Conservation (phyloP, 2,113 vertebrate genomes). For the Apaloderma vittatum region DNA sequence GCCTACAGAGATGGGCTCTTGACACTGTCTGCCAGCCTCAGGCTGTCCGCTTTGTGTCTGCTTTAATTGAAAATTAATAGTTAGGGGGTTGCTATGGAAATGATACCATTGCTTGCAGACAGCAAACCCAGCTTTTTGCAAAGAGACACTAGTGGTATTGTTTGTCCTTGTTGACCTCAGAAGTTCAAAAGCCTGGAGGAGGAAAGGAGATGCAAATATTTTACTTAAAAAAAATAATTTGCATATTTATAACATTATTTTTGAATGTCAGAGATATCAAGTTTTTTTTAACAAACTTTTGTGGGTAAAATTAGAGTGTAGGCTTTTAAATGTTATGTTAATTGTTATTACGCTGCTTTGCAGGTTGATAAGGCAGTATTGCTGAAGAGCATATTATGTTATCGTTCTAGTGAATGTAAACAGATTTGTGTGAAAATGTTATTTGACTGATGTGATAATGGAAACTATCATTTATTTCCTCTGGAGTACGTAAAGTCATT, state of each 20-base stretch:
- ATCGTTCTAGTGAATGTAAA: conserved; percentile 81
- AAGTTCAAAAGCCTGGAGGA: conserved; percentile 92
- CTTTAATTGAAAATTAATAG: conserved; percentile 98
- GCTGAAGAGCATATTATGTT: conserved; percentile 78
- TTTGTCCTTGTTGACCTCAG: conserved; percentile 99
- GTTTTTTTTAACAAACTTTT: conserved; percentile 80
- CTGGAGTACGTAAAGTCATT: conserved; percentile 79
- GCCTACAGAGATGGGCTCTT: conserved; percentile 89
- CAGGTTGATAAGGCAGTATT: conserved; percentile 77
- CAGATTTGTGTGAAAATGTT: conserved; percentile 83
- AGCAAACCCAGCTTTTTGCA: conserved; percentile 91
- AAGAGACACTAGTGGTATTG: conserved; percentile 97
- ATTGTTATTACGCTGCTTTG: conserved; percentile 75
- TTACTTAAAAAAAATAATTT: conserved; percentile 88
- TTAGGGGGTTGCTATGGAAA: conserved; percentile 94
- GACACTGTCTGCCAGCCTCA: conserved; percentile 90
- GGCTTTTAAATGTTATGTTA: conserved; percentile 79
- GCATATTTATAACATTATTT: conserved; percentile 88
- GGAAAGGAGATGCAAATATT: conserved; percentile 92
- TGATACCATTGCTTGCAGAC: conserved; percentile 88
- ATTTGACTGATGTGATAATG: conserved; percentile 83
- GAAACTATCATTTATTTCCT: conserved; percentile 83
- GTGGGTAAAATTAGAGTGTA: conserved; percentile 69
- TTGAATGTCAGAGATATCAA: conserved; percentile 83
- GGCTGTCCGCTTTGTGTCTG: conserved; percentile 91